Evolutionary conservation across 2,113 vertebrate genomes (phyloP).

Genomic region (Xiphophorus hellerii): DNA sequence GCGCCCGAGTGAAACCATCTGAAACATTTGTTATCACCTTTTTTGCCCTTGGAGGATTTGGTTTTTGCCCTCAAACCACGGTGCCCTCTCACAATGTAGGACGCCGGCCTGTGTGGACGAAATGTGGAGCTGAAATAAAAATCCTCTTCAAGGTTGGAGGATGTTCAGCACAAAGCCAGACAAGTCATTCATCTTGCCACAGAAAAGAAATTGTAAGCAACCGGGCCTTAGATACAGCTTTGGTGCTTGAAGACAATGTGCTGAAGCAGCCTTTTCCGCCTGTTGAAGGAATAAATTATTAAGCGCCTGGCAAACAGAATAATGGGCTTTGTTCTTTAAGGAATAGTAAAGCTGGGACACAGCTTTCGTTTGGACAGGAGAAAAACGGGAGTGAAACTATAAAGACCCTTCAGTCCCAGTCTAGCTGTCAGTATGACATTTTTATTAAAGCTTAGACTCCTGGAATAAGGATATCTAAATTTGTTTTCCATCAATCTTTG

Average conservation of each 20-base stretch:
- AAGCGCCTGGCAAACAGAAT: slow-evolving; percentile 49
- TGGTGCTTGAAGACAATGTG: slow-evolving; percentile 67
- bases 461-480: not conserved
- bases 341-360: slow-evolving; percentile 38
- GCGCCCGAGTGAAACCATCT: slow-evolving; percentile 14
- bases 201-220: slow-evolving; percentile 74
- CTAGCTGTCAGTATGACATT: not conserved
- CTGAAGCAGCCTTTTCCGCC: slow-evolving; percentile 69
- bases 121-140: slow-evolving; percentile 60
- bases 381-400: not conserved
- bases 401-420: not conserved
- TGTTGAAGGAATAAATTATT: slow-evolving; percentile 72
- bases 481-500: not conserved
- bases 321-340: slow-evolving; percentile 57
- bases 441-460: not conserved
- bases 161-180: slow-evolving; percentile 69
- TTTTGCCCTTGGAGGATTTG: slow-evolving; percentile 8
- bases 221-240: slow-evolving; percentile 73
- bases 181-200: slow-evolving; percentile 75
- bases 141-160: slow-evolving; percentile 56
- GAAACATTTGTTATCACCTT: slow-evolving; percentile 8
- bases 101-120: slow-evolving; percentile 25
- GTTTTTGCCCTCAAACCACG: slow-evolving; percentile 17
- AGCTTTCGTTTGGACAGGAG: slow-evolving; percentile 21
- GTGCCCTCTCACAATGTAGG: slow-evolving; percentile 52